Conservation (phyloP, 2,888 invertebrate species). For the Cecidostiba fungosa region DNA sequence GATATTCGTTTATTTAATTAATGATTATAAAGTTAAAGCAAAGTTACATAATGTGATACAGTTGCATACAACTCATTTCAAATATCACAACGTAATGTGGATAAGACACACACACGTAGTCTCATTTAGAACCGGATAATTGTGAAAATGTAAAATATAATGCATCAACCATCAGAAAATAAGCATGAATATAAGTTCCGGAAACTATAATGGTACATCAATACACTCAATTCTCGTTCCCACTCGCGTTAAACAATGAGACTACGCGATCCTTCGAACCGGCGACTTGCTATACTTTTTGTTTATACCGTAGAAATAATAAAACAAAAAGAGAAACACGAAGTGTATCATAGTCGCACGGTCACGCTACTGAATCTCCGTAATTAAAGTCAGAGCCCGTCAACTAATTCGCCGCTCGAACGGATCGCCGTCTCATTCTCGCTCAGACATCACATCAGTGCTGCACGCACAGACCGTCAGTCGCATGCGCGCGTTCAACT, state of each 20-base stretch:
- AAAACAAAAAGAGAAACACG: background rate
- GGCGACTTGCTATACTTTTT: background rate
- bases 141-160: too few species aligned
- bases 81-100: too few species aligned
- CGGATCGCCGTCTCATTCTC: background rate
- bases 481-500: conserved; percentile 5
- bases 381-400: background rate
- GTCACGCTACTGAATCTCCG: conserved; percentile 6
- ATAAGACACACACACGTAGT: background rate
- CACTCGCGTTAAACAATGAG: conserved; percentile 3
- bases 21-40: background rate
- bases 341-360: background rate
- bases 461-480: too few species aligned
- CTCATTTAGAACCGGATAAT: background rate
- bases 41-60: conserved; percentile 27
- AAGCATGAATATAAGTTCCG: too few species aligned
- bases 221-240: background rate
- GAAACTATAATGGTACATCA: too few species aligned
- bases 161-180: too few species aligned
- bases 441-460: background rate
- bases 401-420: background rate
- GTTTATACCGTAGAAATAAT: background rate
- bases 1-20: conserved; percentile 10
- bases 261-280: background rate
- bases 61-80: background rate